Base-by-base conservation (phyloP, 2,888 invertebrate species). In the Agonopterix heracliana region DNA sequence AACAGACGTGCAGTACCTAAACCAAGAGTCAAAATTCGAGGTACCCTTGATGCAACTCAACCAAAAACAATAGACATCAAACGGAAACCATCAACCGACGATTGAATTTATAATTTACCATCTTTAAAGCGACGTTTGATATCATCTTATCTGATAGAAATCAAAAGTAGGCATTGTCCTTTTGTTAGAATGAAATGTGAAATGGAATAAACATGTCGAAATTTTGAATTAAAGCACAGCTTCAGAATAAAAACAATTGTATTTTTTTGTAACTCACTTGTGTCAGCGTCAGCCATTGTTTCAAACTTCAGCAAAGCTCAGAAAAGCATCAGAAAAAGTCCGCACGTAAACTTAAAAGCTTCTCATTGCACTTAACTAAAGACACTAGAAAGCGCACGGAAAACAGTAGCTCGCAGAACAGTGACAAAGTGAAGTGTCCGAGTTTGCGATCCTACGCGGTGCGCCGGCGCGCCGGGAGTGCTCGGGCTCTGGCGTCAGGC, bases 281-380 rank as follows among this genome's bases (percentile, higher is more conserved):
- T 49, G 41, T 75, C 73, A 40, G 60, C 64, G 41, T 75, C 73
- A 40, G 60, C 64, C 67, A 74, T 72, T 57, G 61, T 69, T 63
- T 66, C 71, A 49, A 57, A 61, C 48, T 12, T 26, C 38, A 14
- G 35, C 44, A 68, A 67, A 65, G 65, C 13, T 41, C 64, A 64
- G 49, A 52, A 36, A 61, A 54, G 48, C 60, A 5, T 26, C 26
- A 54, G 49, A 52, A 54, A 17, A 51, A 51, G 54, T 57, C 56
- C 56, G 51, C 61, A 54, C 54, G 36, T 53, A 55, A 65, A 68
- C 64, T 73, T 64, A 80, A 67, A 64, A 61, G 64, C 63, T 57
- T 68, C 66, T 71, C 83, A 85, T 85, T 77, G 79, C 81, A 81
- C 78, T 70, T 63, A 70, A 73, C 70, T 70, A 67, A 68, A 75